phyloP scores from a whole-genome alignment of 1,140 invertebrate species.

The Zelostemma sp. region DNA sequence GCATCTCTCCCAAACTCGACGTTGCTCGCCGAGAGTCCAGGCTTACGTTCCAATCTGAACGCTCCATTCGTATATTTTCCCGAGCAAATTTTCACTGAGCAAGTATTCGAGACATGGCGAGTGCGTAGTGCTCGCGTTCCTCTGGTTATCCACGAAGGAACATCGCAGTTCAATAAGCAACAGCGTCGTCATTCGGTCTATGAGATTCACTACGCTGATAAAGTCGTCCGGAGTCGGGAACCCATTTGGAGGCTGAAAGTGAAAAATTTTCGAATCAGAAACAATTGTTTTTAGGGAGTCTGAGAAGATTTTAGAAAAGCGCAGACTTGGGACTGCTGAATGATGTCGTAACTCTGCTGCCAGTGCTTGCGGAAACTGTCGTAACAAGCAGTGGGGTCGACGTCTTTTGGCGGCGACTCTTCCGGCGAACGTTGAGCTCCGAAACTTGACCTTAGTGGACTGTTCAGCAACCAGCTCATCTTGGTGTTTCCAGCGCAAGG shows the following conservation, averaged over 20 bases:
- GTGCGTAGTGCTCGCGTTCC: constrained; percentile 66
- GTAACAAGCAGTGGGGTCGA: constrained; percentile 86
- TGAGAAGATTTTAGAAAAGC: too few relatives aligned
- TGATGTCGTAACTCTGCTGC: constrained; percentile 91
- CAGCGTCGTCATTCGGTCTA: constrained; percentile 93
- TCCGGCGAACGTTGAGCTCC: constrained; percentile 64
- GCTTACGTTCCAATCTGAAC: constrained; percentile 74
- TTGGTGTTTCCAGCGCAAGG: constrained; percentile 26
- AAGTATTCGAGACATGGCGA: constrained; percentile 82
- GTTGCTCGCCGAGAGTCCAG: too few relatives aligned
- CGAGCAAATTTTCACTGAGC: constrained; percentile 82
- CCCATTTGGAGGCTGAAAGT: constrained; percentile 63
- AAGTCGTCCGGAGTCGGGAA: constrained; percentile 84
- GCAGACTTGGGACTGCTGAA: constrained; percentile 75
- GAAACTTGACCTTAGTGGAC: constrained; percentile 73
- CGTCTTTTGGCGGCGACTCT: constrained; percentile 69
- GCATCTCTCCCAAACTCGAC: too few relatives aligned
- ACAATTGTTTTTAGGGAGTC: too few relatives aligned
- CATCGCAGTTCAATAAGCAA: constrained; percentile 83
- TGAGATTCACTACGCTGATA: constrained; percentile 89
- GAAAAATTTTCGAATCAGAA: background rate
- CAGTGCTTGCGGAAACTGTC: constrained; percentile 96
- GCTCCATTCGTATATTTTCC: constrained; percentile 84
- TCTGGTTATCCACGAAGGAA: constrained; percentile 57
- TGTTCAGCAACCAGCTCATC: constrained; percentile 78